Evolutionary conservation across 2,888 invertebrate species (phyloP).

Genomic region (Orthosia incerta): DNA sequence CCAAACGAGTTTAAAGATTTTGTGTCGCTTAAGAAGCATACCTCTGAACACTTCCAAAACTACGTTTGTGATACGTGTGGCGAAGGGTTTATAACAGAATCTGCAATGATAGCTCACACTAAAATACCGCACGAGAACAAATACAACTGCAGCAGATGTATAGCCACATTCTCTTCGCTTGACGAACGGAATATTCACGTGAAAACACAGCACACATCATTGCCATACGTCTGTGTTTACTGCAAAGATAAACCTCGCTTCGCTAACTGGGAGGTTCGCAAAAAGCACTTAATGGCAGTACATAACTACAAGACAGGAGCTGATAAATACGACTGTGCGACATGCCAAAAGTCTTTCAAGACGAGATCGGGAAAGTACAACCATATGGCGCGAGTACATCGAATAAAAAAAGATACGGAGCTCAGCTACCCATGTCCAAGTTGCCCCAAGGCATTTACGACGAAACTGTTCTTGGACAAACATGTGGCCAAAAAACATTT

Average conservation of each 20-base stretch:
- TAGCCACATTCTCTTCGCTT: slow-evolving; percentile 84
- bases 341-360: slow-evolving; percentile 86
- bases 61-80: slow-evolving; percentile 89
- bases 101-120: slow-evolving; percentile 86
- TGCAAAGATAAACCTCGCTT: slow-evolving; percentile 87
- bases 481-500: slow-evolving; percentile 90
- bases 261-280: slow-evolving; percentile 85
- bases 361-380: slow-evolving; percentile 88
- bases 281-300: slow-evolving; percentile 85
- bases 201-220: slow-evolving; percentile 85
- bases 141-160: slow-evolving; percentile 85
- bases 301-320: slow-evolving; percentile 86
- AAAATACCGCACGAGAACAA: slow-evolving; percentile 88
- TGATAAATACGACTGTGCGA: slow-evolving; percentile 85
- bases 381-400: slow-evolving; percentile 86
- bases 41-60: slow-evolving; percentile 86
- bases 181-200: slow-evolving; percentile 85
- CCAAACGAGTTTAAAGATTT: slow-evolving; percentile 87
- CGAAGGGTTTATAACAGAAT: slow-evolving; percentile 87
- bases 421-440: slow-evolving; percentile 87
- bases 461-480: slow-evolving; percentile 89
- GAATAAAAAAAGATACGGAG: slow-evolving; percentile 85
- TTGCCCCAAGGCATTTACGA: slow-evolving; percentile 89
- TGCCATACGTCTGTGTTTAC: slow-evolving; percentile 86
- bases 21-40: slow-evolving; percentile 85